phyloP scores from a whole-genome alignment of 1,140 invertebrate species.

The Drosophila pallidifrons region DNA sequence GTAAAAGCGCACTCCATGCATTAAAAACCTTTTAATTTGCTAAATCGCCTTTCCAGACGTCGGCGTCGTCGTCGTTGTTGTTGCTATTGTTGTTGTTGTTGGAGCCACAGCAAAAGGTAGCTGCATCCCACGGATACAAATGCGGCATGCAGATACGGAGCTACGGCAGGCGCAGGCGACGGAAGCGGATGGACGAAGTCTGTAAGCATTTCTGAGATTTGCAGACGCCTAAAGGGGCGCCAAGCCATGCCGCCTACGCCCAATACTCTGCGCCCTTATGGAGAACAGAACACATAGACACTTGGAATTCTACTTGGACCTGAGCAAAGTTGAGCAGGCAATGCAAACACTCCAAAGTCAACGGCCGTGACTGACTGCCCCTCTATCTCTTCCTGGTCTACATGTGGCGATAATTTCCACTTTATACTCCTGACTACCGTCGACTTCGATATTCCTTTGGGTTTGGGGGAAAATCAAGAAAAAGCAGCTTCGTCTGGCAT shows the following conservation, averaged over 20 bases:
- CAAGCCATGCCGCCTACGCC: constrained; percentile 50
- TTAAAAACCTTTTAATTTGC: constrained; percentile 85
- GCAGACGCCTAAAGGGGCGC: constrained; percentile 69
- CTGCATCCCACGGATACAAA: constrained; percentile 28
- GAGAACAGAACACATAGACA: constrained; percentile 48
- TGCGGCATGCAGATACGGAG: constrained; percentile 20
- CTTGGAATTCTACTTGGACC: constrained; percentile 54
- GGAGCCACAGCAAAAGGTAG: constrained; percentile 8
- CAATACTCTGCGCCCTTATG: neutral
- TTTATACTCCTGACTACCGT: constrained; percentile 53
- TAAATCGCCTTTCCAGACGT: constrained; percentile 85
- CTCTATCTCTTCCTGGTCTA: constrained; percentile 25
- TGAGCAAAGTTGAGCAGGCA: constrained; percentile 67
- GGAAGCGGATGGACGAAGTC: constrained; percentile 72
- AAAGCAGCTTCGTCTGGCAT: constrained; percentile 49
- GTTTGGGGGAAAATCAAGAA: constrained; percentile 49
- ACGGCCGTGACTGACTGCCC: constrained; percentile 43
- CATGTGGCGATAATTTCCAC: constrained; percentile 73
- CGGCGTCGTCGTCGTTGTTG: constrained; percentile 25
- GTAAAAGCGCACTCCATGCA: constrained; percentile 82
- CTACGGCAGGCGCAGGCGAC: constrained; percentile 46
- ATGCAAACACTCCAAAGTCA: constrained; percentile 71
- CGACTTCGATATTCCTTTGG: constrained; percentile 54
- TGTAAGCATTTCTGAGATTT: constrained; percentile 79
- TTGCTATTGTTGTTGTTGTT: neutral